A percentile compares a stretch with the other conserved stretches of the same genome.
Evolutionary conservation across 2,797 vertebrate species (phyloP).

Genomic region (Enteromius treurensis): DNA sequence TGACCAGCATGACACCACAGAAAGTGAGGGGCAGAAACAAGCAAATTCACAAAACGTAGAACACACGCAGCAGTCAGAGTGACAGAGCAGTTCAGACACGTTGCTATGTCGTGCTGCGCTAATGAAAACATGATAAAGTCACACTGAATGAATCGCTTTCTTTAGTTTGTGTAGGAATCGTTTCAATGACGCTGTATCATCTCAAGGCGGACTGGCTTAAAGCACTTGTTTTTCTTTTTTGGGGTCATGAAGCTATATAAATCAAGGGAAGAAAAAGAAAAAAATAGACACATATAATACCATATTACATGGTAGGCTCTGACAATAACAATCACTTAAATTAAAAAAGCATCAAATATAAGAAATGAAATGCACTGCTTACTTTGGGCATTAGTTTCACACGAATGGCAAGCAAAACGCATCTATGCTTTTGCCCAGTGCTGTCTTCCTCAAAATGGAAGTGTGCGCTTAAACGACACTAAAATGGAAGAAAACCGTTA

Average conservation of each 20-base stretch:
- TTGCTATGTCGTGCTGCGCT: constrained; percentile 4
- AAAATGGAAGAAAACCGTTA: background rate
- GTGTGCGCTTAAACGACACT: background rate
- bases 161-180: constrained; percentile 22
- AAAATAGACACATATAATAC: constrained; percentile 65
- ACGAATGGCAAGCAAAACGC: background rate
- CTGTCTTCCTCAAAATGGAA: constrained; percentile 9
- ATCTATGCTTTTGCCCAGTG: background rate
- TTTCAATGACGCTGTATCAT: constrained; percentile 51
- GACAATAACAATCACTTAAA: constrained; percentile 53
- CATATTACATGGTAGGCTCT: constrained; percentile 70
- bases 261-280: constrained; percentile 70
- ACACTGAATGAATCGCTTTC: constrained; percentile 17
- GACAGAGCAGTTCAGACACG: constrained; percentile 65
- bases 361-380: background rate
- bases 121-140: background rate
- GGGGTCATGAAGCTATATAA: constrained; percentile 64
- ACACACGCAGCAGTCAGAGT: constrained; percentile 14
- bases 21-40: constrained; percentile 8
- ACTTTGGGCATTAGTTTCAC: background rate
- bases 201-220: constrained; percentile 76
- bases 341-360: constrained; percentile 51
- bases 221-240: constrained; percentile 73
- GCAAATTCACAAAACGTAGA: constrained; percentile 54
- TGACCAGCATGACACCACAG: constrained; percentile 55